Percentiles rank a stretch among this genome's conserved stretches.
These are phyloP conservation scores for Hypsopygia costalis DNA, from an alignment of 2,888 invertebrate species.

Conservation along the genomic window DNA sequence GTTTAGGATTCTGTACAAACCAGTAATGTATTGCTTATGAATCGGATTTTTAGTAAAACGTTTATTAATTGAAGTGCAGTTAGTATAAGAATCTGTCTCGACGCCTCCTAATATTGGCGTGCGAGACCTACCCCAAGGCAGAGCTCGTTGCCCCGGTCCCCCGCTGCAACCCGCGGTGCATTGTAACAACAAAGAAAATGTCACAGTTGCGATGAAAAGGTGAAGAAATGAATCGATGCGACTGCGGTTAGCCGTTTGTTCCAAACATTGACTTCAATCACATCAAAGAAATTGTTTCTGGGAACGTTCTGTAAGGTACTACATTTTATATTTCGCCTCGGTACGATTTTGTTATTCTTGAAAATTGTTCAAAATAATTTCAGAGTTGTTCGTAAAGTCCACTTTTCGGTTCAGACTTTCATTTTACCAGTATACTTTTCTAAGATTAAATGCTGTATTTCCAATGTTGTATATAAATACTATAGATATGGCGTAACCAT, in stretches of 20 bases:
- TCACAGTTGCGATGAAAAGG: constrained; percentile 15
- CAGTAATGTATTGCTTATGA: constrained; percentile 27
- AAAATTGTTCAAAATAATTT: too few species aligned
- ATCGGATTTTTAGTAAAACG: constrained; percentile 7
- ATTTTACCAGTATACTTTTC: too few species aligned
- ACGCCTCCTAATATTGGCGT: constrained; percentile 36
- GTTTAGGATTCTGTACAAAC: neutral
- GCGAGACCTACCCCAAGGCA: constrained; percentile 69
- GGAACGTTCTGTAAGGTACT: neutral
- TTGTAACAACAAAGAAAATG: constrained; percentile 34
- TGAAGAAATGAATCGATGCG: constrained; percentile 13
- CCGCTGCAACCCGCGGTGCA: constrained; percentile 32
- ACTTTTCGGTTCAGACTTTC: too few species aligned
- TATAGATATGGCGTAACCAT: too few species aligned
- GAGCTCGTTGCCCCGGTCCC: constrained; percentile 41
- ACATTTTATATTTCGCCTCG: neutral
- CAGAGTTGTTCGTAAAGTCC: too few species aligned
- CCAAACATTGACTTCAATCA: constrained; percentile 5
- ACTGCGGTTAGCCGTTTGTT: neutral
- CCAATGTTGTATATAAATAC: too few species aligned
- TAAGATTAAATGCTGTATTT: too few species aligned
- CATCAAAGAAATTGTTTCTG: constrained; percentile 1
- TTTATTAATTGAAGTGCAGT: constrained; percentile 29
- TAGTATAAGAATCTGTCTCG: constrained; percentile 46
- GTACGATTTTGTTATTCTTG: too few species aligned